phyloP scores from a whole-genome alignment of 2,113 vertebrate species.

The Trichomycterus rosablanca region DNA sequence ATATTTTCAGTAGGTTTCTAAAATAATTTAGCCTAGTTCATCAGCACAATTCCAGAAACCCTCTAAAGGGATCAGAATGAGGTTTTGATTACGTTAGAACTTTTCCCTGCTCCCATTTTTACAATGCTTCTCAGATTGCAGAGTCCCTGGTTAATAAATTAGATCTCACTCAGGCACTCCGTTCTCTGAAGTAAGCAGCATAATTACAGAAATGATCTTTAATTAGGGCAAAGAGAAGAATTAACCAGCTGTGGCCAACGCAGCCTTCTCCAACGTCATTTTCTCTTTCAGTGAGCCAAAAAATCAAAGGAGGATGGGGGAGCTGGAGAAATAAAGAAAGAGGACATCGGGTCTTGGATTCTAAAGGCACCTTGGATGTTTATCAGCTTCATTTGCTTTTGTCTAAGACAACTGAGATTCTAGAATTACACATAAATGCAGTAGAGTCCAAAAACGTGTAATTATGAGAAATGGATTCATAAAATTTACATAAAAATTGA shows the following conservation, averaged over 20 bases:
- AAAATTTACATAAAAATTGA: no score
- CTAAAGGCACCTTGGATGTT: conserved; percentile 27
- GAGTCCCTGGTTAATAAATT: conserved; percentile 51
- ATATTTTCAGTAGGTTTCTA: conserved; percentile 3
- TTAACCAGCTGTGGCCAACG: conserved; percentile 45
- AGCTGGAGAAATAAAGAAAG: conserved; percentile 6
- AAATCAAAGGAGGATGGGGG: conserved; percentile 31
- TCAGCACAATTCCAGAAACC: background rate
- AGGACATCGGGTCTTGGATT: background rate
- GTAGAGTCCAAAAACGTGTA: no score
- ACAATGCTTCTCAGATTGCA: conserved; percentile 43
- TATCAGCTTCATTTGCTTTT: conserved; percentile 11
- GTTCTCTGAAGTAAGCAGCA: conserved; percentile 44
- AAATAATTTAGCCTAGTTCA: conserved; percentile 2
- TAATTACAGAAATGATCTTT: conserved; percentile 54
- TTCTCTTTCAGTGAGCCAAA: conserved; percentile 47
- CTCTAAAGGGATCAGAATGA: conserved; percentile 19
- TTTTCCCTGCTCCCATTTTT: conserved; percentile 36
- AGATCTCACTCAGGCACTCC: conserved; percentile 44
- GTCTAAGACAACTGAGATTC: no score
- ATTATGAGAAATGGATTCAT: no score
- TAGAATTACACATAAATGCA: no score
- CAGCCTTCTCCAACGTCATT: conserved; percentile 38
- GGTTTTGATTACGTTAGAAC: conserved; percentile 41
- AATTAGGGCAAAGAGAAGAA: conserved; percentile 56